A percentile compares a stretch with the other conserved stretches of the same genome.
Conservation (phyloP, 2,113 vertebrate species). For the Urocolius indicus region DNA sequence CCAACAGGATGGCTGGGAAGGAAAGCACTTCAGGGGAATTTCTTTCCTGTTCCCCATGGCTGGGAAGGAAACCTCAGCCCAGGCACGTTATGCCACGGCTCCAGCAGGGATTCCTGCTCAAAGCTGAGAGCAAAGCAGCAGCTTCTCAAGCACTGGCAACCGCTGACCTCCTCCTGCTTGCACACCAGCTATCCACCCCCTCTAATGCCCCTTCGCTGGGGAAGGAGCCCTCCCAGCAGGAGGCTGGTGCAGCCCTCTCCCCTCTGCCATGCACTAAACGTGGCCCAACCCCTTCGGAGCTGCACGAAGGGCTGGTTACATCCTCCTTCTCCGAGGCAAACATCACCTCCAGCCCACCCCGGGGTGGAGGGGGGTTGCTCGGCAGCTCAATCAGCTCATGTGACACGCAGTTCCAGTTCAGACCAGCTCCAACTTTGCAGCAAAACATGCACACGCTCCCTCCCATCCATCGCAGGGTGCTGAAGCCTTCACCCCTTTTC, state of each 20-base stretch:
- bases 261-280: fast-evolving
- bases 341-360: background rate
- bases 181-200: background rate
- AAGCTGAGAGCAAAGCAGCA: background rate
- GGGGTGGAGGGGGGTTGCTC: too few species aligned
- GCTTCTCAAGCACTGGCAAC: background rate
- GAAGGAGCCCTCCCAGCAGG: background rate
- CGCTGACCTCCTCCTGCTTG: background rate
- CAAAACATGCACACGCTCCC: constrained; percentile 32
- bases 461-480: background rate
- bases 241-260: background rate
- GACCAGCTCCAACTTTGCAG: constrained; percentile 62
- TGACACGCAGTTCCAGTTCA: constrained; percentile 54
- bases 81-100: background rate
- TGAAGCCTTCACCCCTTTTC: background rate
- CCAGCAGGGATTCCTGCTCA: background rate
- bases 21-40: background rate
- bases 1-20: background rate
- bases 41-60: background rate
- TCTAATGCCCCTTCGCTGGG: too few species aligned
- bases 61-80: background rate
- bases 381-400: constrained; percentile 51
- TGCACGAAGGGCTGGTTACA: background rate
- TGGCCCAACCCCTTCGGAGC: background rate
- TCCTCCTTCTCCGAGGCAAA: background rate